Evolutionary conservation across 2,888 invertebrate species (phyloP), one percentile per base, ranked within the genome.

Genomic region (Heliconius hortense): DNA sequence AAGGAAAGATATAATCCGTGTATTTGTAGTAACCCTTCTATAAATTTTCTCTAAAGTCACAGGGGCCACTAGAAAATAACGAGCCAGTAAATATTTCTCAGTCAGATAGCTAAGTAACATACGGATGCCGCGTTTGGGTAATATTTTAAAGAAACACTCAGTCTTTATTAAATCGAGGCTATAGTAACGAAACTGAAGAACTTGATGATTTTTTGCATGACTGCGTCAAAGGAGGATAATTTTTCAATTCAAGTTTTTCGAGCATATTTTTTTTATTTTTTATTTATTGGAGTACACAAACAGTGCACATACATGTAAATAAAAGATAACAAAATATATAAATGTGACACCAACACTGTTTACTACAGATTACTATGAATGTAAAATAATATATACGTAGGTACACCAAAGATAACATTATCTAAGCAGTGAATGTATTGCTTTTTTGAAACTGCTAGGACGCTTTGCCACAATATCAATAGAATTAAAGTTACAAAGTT

Each of bases 51-150:
- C 79, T 81, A 77, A 80, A 82, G 82, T 80, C 79, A 79, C 79
- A 81, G 78, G 79, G 82, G 81, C 83, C 81, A 81, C 53, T 69
- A 56, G 82, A 83, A 84, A 85, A 84, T 85, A 84, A 85, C 82
- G 83, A 83, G 80, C 80, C 77, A 79, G 81, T 83, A 82, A 83
- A 83, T 83, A 83, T 73, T 83, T 78, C 81, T 78, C 80, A 75
- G 70, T 75, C 76, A 83, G 82, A 82, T 82, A 82, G 79, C 79
- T 77, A 77, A 74, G 79, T 62, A 72, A 78, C 79, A 78, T 64
- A 78, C 78, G 69, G 68, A 24, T 60, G 15, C 28, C n/a, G 64
- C 66, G 71, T 60, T 48, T 63, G 15, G n/a, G 39, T 67, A 68
- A 68, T 77, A 1, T 66, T 43, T 43, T 39, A 28, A 60, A 59